These are phyloP conservation scores for Siniperca obscura DNA, from an alignment of 2,797 vertebrate genomes.

Conservation along the genomic window DNA sequence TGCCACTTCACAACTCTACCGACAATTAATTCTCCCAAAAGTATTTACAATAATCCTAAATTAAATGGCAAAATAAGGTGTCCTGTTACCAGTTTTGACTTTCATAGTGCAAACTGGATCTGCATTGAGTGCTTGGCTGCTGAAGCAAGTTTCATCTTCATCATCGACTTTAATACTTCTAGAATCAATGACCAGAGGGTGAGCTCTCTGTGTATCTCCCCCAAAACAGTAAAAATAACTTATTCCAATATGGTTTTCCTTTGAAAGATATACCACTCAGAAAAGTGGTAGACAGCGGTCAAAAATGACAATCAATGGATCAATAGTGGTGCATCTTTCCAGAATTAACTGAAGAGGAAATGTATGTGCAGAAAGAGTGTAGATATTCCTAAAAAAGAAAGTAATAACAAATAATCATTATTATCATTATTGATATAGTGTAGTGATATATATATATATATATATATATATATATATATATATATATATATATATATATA, in stretches of 20 bases:
- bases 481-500: background rate
- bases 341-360: background rate
- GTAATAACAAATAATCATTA: background rate
- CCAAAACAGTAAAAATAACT: constrained; percentile 2
- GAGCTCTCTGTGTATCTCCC: background rate
- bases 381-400: background rate
- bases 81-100: no score
- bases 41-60: background rate
- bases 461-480: no score
- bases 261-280: constrained; percentile 14
- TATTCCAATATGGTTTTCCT: background rate
- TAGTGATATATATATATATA: no score
- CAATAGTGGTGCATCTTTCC: constrained; percentile 12
- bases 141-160: constrained; percentile 6
- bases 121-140: background rate
- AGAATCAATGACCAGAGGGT: background rate
- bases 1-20: no score
- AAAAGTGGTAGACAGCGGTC: background rate
- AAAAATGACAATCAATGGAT: constrained; percentile 26
- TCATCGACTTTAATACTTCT: background rate
- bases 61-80: background rate
- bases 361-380: no score
- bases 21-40: no score
- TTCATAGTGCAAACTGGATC: background rate
- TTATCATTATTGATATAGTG: background rate